A percentile compares a stretch with the other conserved stretches of the same genome.
Conservation (phyloP, 2,797 vertebrate species). For the Euthynnus affinis region DNA sequence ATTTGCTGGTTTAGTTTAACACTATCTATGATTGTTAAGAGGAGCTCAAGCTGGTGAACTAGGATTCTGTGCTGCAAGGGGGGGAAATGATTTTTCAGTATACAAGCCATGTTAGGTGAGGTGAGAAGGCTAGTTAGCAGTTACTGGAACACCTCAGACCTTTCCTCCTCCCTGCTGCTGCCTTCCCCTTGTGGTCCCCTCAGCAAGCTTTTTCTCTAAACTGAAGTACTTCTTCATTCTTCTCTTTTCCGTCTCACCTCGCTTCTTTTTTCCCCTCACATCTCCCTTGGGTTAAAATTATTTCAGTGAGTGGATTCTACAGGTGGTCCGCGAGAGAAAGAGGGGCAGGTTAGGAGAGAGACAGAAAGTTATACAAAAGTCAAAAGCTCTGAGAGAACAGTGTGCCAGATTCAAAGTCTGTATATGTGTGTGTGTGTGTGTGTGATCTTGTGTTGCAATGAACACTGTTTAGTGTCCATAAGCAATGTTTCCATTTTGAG, state of each 20-base stretch:
- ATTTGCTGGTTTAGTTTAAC: slow-evolving; percentile 82
- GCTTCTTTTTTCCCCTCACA: slow-evolving; percentile 22
- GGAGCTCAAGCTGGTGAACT: slow-evolving; percentile 73
- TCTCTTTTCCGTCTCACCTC: slow-evolving; percentile 14
- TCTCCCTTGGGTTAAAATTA: slow-evolving; percentile 47
- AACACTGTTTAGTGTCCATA: slow-evolving; percentile 46
- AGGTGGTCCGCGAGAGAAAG: slow-evolving; percentile 69
- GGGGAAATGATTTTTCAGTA: slow-evolving; percentile 53
- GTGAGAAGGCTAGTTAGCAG: slow-evolving; percentile 46
- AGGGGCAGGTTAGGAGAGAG: slow-evolving; percentile 57
- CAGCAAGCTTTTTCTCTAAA: slow-evolving; percentile 34
- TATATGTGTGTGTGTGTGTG: slow-evolving; percentile 23
- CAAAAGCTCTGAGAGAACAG: slow-evolving; percentile 60
- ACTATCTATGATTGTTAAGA: slow-evolving; percentile 77
- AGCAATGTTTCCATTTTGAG: slow-evolving; percentile 36
- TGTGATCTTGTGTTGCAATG: slow-evolving; percentile 27
- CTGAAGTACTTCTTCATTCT: slow-evolving; percentile 26
- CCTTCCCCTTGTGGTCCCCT: slow-evolving; percentile 36
- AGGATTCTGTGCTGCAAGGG: slow-evolving; percentile 58
- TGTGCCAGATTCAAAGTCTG: slow-evolving; percentile 51
- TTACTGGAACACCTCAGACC: slow-evolving; percentile 34
- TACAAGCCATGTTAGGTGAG: slow-evolving; percentile 62
- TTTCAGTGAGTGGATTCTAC: slow-evolving; percentile 65
- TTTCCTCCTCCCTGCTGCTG: neutral
- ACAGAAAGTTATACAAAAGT: slow-evolving; percentile 63